Percentiles rank a stretch among this genome's conserved stretches.
These are phyloP conservation scores for Microplitis manilae DNA, from an alignment of 2,888 invertebrate genomes.

Conservation along the genomic window DNA sequence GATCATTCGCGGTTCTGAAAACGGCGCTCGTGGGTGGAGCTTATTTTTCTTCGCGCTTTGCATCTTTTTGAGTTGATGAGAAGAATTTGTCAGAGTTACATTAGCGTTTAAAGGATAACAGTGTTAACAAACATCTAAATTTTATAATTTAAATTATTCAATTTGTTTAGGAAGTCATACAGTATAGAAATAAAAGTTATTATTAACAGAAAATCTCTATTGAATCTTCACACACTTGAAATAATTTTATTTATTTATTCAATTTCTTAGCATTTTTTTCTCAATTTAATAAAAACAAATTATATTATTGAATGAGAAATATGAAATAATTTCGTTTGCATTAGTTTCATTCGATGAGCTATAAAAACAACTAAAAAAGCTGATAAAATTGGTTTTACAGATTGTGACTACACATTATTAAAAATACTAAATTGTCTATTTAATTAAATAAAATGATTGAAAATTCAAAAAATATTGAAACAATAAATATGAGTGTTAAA, in stretches of 20 bases:
- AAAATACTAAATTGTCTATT: not conserved
- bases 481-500: not conserved
- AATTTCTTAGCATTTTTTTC: too few relatives aligned
- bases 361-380: too few relatives aligned
- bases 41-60: slow-evolving; percentile 64
- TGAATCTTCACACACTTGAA: too few relatives aligned
- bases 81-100: slow-evolving; percentile 55
- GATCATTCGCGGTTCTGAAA: slow-evolving; percentile 38
- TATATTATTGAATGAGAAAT: too few relatives aligned
- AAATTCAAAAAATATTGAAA: not conserved
- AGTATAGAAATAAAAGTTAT: too few relatives aligned
- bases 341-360: too few relatives aligned
- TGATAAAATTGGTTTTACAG: not conserved
- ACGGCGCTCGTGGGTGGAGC: slow-evolving; percentile 58
- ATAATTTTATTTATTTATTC: too few relatives aligned
- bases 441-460: not conserved
- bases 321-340: too few relatives aligned
- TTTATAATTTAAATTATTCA: not conserved
- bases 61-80: slow-evolving; percentile 55
- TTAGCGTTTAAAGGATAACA: slow-evolving; percentile 32
- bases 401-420: not conserved
- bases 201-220: too few relatives aligned
- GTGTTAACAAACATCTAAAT: slow-evolving; percentile 43
- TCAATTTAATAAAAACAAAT: too few relatives aligned
- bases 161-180: too few relatives aligned